phyloP scores from a whole-genome alignment of 2,113 vertebrate species.

The Osmerus mordax region DNA sequence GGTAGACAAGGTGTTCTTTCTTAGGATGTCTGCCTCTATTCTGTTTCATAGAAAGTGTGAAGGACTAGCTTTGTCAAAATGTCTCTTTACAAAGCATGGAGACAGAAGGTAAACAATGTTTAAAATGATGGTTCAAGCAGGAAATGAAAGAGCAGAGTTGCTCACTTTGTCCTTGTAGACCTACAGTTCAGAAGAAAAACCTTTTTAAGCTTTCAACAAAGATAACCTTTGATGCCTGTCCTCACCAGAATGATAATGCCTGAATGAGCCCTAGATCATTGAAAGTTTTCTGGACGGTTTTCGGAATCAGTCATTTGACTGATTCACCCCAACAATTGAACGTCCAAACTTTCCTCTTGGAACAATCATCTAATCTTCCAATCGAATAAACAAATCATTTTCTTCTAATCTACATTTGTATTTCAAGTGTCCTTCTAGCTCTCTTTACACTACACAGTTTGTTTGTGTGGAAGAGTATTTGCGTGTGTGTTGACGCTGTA shows the following conservation, averaged over 20 bases:
- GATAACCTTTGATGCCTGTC: slow-evolving; percentile 53
- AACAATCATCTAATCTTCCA: too few relatives aligned
- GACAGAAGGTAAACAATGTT: slow-evolving; percentile 53
- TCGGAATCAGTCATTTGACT: too few relatives aligned
- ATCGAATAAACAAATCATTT: too few relatives aligned
- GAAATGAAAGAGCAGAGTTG: slow-evolving; percentile 48
- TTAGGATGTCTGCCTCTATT: neutral
- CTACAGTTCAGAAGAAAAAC: slow-evolving; percentile 52
- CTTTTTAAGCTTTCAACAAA: slow-evolving; percentile 62
- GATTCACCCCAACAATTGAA: too few relatives aligned
- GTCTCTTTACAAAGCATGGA: slow-evolving; percentile 41
- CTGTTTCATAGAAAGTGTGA: slow-evolving; percentile 25
- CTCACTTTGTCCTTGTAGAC: slow-evolving; percentile 67
- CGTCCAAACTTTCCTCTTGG: too few relatives aligned
- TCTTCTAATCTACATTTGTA: too few relatives aligned
- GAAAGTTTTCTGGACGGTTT: slow-evolving; percentile 34
- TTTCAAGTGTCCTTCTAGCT: too few relatives aligned
- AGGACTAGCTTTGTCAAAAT: slow-evolving; percentile 18
- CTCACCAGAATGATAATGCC: slow-evolving; percentile 49
- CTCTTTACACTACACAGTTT: too few relatives aligned
- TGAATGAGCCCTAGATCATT: slow-evolving; percentile 41
- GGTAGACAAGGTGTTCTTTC: too few relatives aligned
- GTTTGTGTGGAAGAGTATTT: neutral
- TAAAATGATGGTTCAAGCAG: slow-evolving; percentile 31
- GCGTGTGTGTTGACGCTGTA: neutral